phyloP scores from a whole-genome alignment of 2,888 invertebrate species.

The Agrotis clavis region DNA sequence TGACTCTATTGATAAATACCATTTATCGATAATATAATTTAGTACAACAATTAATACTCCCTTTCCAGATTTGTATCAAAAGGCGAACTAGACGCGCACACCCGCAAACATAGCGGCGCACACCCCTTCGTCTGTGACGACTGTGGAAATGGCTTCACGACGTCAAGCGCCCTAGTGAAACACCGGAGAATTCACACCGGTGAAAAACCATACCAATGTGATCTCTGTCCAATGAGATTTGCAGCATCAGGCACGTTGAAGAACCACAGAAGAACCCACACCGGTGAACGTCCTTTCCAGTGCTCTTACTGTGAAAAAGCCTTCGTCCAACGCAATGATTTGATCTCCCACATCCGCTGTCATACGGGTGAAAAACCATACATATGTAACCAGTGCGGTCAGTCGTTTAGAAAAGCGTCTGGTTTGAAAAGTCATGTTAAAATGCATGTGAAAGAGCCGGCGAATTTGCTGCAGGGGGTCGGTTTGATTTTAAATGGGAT shows the following conservation, averaged over 20 bases:
- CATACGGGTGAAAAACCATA: constrained; percentile 90
- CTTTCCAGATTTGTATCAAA: constrained; percentile 86
- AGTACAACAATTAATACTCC: too few relatives aligned
- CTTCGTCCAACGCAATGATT: constrained; percentile 91
- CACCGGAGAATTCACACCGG: constrained; percentile 92
- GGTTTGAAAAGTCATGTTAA: constrained; percentile 89
- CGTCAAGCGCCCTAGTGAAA: constrained; percentile 91
- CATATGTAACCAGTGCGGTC: constrained; percentile 86
- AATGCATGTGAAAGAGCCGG: constrained; percentile 76
- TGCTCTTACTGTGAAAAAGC: constrained; percentile 91
- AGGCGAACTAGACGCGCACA: constrained; percentile 90
- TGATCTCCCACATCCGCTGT: constrained; percentile 90
- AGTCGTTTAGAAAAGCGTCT: constrained; percentile 89
- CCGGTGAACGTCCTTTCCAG: constrained; percentile 91
- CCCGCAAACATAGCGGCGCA: constrained; percentile 91
- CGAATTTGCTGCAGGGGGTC: constrained; percentile 52
- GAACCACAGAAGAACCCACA: constrained; percentile 91
- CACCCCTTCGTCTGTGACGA: constrained; percentile 91
- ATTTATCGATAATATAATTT: too few relatives aligned
- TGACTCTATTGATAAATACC: too few relatives aligned
- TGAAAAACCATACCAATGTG: constrained; percentile 91
- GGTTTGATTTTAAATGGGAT: constrained; percentile 50
- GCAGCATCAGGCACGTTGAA: constrained; percentile 91
- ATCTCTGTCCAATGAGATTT: constrained; percentile 91
- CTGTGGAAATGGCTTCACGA: constrained; percentile 91